Conservation (phyloP, 2,113 vertebrate genomes). For the Oncorhynchus kisutch region DNA sequence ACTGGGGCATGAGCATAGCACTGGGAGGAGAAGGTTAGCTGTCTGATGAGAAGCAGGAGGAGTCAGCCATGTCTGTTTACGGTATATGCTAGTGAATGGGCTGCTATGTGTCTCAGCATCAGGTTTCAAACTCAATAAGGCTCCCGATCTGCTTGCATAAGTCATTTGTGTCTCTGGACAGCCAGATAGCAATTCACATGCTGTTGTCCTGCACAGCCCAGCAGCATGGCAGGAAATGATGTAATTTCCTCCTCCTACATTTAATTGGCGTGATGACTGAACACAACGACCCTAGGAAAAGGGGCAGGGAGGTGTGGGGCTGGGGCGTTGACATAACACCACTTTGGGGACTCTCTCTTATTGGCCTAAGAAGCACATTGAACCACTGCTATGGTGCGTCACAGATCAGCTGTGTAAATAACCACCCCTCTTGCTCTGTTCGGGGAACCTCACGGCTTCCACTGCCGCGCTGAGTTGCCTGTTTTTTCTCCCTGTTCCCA, state of each 20-base stretch:
- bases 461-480: not conserved
- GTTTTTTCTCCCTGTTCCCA: not conserved
- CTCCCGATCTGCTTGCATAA: not conserved
- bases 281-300: not conserved
- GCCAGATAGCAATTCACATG: conserved; percentile 3
- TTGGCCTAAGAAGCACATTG: not conserved
- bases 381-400: not conserved
- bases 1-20: no score
- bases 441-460: no score
- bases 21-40: no score
- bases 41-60: not conserved
- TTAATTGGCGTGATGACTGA: not conserved
- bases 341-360: not conserved
- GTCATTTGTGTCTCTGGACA: not conserved
- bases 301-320: not conserved
- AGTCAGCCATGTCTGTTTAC: not conserved
- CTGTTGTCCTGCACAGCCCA: conserved; percentile 8
- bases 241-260: conserved; percentile 22
- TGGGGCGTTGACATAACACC: not conserved
- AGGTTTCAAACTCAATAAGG: not conserved
- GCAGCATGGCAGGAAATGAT: conserved; percentile 16
- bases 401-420: conserved; percentile 18
- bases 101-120: not conserved
- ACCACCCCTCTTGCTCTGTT: not conserved
- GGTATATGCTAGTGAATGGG: no score